These are phyloP conservation scores for Procambarus clarkii DNA, from an alignment of 1,140 invertebrate genomes.

Conservation along the genomic window DNA sequence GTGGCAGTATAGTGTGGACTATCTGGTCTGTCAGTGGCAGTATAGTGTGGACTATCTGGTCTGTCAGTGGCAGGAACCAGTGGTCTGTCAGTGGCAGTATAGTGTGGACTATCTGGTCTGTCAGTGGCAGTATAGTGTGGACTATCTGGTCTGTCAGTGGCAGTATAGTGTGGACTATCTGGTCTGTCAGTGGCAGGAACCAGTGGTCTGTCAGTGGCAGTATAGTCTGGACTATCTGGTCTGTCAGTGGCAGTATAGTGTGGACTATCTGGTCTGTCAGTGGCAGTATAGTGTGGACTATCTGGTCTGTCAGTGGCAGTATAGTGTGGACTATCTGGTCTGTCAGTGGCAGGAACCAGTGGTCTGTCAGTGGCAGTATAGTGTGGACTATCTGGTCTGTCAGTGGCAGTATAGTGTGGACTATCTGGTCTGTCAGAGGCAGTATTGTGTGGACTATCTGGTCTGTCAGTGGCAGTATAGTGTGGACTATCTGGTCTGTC, in stretches of 20 bases:
- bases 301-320: background rate
- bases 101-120: too few relatives aligned
- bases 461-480: background rate
- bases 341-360: constrained; percentile 4
- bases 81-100: constrained; percentile 3
- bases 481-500: background rate
- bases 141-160: background rate
- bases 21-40: constrained; percentile 10
- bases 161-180: background rate
- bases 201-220: background rate
- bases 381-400: background rate
- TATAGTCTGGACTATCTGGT: too few relatives aligned
- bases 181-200: background rate
- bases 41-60: background rate
- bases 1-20: background rate
- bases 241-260: background rate
- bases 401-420: background rate
- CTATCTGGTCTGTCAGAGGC: background rate
- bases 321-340: background rate
- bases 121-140: background rate
- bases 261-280: background rate
- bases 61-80: background rate
- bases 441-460: too few relatives aligned
- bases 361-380: background rate
- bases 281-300: background rate